Percentiles rank a stretch among this genome's conserved stretches.
phyloP scores from a whole-genome alignment of 2,113 vertebrate species.

The Ariopsis seemanni region DNA sequence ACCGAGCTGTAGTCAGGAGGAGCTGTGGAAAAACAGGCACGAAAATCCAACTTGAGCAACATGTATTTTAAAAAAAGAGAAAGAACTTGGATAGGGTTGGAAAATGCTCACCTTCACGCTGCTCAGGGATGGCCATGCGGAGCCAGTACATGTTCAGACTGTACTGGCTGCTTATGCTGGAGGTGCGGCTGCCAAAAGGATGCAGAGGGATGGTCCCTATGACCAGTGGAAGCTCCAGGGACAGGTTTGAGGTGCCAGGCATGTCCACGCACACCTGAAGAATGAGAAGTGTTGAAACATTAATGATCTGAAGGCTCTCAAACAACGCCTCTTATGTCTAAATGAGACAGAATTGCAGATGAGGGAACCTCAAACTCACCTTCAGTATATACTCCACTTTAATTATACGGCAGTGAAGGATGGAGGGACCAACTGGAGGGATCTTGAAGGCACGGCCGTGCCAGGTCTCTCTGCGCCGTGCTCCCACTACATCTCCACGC shows the following conservation, averaged over 20 bases:
- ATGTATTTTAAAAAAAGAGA: conserved; percentile 22
- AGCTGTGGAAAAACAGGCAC: conserved; percentile 67
- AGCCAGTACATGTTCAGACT: conserved; percentile 87
- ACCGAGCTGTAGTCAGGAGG: conserved; percentile 89
- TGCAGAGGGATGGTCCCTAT: conserved; percentile 93
- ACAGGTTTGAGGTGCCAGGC: conserved; percentile 89
- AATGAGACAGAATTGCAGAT: background rate
- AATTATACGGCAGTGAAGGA: conserved; percentile 91
- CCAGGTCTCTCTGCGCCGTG: conserved; percentile 82
- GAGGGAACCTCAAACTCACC: conserved; percentile 67
- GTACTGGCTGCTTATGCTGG: conserved; percentile 89
- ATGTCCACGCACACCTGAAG: conserved; percentile 90
- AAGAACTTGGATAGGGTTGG: background rate
- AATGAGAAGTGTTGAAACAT: background rate
- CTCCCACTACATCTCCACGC: conserved; percentile 75
- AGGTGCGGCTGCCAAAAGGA: conserved; percentile 85
- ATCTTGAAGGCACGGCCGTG: conserved; percentile 89
- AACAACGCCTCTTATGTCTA: background rate
- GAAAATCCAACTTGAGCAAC: background rate
- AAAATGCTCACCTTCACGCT: conserved; percentile 82
- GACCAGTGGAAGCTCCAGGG: conserved; percentile 90
- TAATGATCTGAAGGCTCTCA: background rate
- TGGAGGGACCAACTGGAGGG: conserved; percentile 89
- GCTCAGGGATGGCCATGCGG: conserved; percentile 78
- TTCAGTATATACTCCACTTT: conserved; percentile 91